These are phyloP conservation scores for Chrysogorgia sp. DNA, from an alignment of 92 coral and sea anemone genomes.

Conservation along the genomic window DNA sequence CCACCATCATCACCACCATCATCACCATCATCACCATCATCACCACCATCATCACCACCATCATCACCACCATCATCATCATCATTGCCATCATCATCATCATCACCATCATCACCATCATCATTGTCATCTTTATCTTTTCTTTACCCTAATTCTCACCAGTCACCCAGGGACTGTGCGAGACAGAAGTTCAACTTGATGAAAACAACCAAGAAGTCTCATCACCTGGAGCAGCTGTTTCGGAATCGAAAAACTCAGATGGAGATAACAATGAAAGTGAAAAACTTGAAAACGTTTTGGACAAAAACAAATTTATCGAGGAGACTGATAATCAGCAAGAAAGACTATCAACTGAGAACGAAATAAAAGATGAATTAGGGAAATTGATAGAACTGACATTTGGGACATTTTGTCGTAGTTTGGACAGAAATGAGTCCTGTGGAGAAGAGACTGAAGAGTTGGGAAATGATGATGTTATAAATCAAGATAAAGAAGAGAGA, in stretches of 20 bases:
- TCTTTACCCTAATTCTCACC: not conserved
- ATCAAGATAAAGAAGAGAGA: not conserved
- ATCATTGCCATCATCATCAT: too few relatives aligned
- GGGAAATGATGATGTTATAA: conserved; percentile 3
- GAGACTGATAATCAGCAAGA: not conserved
- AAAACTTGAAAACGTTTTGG: not conserved
- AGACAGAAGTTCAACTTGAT: not conserved
- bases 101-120: too few relatives aligned
- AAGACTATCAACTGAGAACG: not conserved
- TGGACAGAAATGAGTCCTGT: not conserved
- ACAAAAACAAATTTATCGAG: not conserved
- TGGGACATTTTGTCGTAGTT: conserved; percentile 11
- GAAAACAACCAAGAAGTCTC: not conserved
- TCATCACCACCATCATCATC: too few relatives aligned
- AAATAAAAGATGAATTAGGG: conserved; percentile 24
- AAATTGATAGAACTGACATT: conserved; percentile 6
- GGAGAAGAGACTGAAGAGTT: not conserved
- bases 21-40: too few relatives aligned
- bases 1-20: too few relatives aligned
- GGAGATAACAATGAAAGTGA: not conserved
- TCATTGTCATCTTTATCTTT: too few relatives aligned
- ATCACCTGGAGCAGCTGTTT: not conserved
- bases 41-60: too few relatives aligned
- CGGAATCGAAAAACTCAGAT: not conserved
- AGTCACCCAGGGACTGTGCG: conserved; percentile 13